These are phyloP conservation scores for Leptinotarsa tumamoca DNA, from an alignment of 2,888 invertebrate genomes.

Conservation along the genomic window DNA sequence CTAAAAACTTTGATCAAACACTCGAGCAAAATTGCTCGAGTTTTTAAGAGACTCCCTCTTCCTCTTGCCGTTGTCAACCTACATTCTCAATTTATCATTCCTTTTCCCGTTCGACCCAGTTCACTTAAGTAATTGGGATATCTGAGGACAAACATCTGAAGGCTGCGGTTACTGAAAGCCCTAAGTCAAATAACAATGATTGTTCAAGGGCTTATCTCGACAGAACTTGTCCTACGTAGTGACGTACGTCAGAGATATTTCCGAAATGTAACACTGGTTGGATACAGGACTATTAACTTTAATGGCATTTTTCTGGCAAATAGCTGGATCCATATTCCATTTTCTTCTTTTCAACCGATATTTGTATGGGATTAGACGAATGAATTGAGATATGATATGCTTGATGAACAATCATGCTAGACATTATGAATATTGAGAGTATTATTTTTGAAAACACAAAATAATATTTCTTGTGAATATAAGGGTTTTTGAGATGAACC, in stretches of 20 bases:
- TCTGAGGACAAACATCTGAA: conserved; percentile 31
- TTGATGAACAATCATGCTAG: no score
- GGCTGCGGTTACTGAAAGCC: conserved; percentile 32
- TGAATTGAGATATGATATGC: no score
- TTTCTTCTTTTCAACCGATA: no score
- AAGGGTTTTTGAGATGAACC: no score
- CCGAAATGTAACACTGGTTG: conserved; percentile 12
- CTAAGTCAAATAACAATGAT: conserved; percentile 50
- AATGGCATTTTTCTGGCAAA: neutral
- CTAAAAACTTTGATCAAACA: neutral
- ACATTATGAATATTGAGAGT: no score
- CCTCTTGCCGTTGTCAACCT: conserved; percentile 5
- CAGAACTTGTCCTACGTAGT: conserved; percentile 42
- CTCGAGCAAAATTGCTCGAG: neutral
- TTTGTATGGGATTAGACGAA: no score
- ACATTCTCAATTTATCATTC: conserved; percentile 11
- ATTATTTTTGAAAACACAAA: no score
- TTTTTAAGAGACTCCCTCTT: neutral
- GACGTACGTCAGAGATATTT: conserved; percentile 47
- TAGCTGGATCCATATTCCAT: no score
- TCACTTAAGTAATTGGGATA: conserved; percentile 29
- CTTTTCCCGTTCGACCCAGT: conserved; percentile 7
- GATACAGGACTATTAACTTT: conserved; percentile 19
- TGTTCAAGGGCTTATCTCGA: conserved; percentile 48
- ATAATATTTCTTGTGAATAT: no score